phyloP scores from a whole-genome alignment of 2,113 vertebrate genomes.

The Myiopsitta monachus region DNA sequence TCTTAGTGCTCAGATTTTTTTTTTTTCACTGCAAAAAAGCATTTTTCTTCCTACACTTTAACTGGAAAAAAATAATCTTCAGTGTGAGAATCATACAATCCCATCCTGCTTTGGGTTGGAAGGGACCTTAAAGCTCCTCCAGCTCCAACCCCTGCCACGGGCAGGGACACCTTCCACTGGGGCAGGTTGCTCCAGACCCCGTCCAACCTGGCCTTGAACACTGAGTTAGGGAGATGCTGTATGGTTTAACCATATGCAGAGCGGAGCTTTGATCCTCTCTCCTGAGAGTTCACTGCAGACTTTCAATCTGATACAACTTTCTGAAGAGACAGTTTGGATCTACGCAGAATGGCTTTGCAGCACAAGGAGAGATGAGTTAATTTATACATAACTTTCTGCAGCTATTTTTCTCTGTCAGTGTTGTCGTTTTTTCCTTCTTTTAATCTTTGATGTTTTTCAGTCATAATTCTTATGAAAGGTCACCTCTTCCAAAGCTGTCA shows the following conservation, averaged over 20 bases:
- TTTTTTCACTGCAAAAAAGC: background rate
- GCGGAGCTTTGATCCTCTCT: constrained; percentile 8
- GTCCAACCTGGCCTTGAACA: background rate
- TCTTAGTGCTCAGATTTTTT: background rate
- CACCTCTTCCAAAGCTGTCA: fast-evolving
- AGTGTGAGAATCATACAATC: no score
- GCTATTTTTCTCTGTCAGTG: background rate
- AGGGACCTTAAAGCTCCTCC: background rate
- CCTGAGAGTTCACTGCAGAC: background rate
- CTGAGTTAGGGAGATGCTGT: background rate
- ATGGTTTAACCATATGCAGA: background rate
- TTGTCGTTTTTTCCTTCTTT: background rate
- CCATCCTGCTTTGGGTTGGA: background rate
- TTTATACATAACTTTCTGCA: background rate
- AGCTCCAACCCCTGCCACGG: background rate
- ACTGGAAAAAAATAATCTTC: no score
- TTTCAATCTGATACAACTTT: background rate
- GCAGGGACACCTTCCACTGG: background rate
- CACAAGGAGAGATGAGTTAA: background rate
- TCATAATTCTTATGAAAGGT: background rate
- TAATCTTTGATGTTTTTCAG: background rate
- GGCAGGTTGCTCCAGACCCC: background rate
- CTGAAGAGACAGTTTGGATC: background rate
- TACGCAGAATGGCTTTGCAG: background rate
- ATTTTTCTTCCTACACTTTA: background rate